These are phyloP conservation scores for Heteropelma amictum DNA, from an alignment of 2,888 invertebrate species.

Conservation along the genomic window DNA sequence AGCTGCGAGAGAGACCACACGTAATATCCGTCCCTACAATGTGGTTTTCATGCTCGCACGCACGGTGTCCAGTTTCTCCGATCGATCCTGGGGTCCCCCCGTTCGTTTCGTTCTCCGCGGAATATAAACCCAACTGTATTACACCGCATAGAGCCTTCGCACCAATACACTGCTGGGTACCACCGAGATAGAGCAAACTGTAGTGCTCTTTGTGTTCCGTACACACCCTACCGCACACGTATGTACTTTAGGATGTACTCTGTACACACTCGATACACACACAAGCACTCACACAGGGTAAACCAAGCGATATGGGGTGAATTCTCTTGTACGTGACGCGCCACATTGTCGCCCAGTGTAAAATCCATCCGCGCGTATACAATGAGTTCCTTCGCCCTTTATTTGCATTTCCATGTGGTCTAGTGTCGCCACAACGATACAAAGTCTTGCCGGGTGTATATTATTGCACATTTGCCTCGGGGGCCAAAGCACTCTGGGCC, in stretches of 20 bases:
- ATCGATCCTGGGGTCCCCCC: conserved; percentile 44
- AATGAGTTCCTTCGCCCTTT: conserved; percentile 52
- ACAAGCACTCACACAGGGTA: background rate
- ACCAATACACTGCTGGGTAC: conserved; percentile 3
- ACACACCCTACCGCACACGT: background rate
- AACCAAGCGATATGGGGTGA: conserved; percentile 47
- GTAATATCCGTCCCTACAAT: conserved; percentile 7
- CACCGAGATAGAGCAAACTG: conserved; percentile 17
- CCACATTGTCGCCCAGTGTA: conserved; percentile 60
- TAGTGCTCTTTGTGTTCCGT: conserved; percentile 2
- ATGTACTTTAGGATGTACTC: background rate
- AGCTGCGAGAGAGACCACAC: background rate
- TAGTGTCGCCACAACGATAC: background rate
- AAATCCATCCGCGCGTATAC: conserved; percentile 53
- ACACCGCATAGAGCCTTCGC: too few species aligned
- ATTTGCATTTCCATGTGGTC: conserved; percentile 61
- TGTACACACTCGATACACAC: background rate
- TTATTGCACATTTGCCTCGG: background rate
- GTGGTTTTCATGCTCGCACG: conserved; percentile 42
- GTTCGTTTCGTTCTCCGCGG: conserved; percentile 26
- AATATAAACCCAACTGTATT: conserved; percentile 44
- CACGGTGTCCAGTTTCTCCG: conserved; percentile 56
- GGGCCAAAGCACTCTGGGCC: background rate
- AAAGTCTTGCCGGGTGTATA: background rate
- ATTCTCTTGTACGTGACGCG: conserved; percentile 58